These are phyloP conservation scores for Isichthys henryi DNA, from an alignment of 2,113 vertebrate species.

Conservation along the genomic window DNA sequence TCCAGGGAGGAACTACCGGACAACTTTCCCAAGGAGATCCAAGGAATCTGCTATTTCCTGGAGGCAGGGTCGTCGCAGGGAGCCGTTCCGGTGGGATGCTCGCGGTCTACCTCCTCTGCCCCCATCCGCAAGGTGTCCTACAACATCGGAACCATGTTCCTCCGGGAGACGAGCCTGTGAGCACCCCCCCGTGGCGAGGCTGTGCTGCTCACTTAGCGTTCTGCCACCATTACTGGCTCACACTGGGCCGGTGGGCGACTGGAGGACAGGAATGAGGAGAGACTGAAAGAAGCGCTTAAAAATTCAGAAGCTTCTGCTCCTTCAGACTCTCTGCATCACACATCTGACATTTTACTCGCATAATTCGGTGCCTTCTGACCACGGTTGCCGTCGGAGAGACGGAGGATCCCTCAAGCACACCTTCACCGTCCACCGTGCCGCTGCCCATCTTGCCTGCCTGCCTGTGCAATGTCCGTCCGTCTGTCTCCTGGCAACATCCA, in stretches of 20 bases:
- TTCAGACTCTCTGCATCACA: slow-evolving; percentile 23
- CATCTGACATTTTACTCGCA: slow-evolving; percentile 23
- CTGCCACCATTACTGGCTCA: background rate
- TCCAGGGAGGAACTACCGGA: slow-evolving; percentile 94
- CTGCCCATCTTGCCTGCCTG: background rate
- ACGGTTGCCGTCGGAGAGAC: background rate
- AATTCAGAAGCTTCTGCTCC: slow-evolving; percentile 32
- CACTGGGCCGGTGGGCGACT: background rate
- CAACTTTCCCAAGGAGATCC: slow-evolving; percentile 97
- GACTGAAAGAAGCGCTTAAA: background rate
- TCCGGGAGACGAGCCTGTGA: slow-evolving; percentile 97
- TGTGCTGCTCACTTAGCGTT: background rate
- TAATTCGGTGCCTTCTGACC: slow-evolving; percentile 55
- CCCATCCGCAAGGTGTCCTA: slow-evolving; percentile 93
- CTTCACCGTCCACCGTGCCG: background rate
- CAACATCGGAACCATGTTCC: slow-evolving; percentile 98
- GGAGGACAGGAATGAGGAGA: background rate
- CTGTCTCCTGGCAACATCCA: background rate
- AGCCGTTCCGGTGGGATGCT: slow-evolving; percentile 60
- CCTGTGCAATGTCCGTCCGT: background rate
- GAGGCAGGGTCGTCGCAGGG: slow-evolving; percentile 83
- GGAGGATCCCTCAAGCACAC: slow-evolving; percentile 12
- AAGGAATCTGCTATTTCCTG: slow-evolving; percentile 95
- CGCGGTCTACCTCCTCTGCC: slow-evolving; percentile 72
- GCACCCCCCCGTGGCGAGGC: slow-evolving; percentile 14